phyloP scores from a whole-genome alignment of 2,797 vertebrate species.

The Eulemur albifrons region DNA sequence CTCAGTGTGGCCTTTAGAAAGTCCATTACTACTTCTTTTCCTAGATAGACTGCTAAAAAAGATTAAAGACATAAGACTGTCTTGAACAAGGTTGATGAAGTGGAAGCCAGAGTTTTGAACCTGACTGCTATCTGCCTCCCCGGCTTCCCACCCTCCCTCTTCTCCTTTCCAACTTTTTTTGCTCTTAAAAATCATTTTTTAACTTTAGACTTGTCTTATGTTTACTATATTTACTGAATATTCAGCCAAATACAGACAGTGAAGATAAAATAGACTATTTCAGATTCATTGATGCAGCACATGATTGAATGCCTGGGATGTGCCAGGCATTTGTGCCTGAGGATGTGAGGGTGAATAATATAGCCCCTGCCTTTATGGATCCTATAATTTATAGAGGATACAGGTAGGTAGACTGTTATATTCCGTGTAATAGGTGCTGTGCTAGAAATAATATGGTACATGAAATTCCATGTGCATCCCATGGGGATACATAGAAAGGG shows the following conservation, averaged over 20 bases:
- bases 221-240: constrained; percentile 29
- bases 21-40: constrained; percentile 7
- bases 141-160: neutral
- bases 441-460: neutral
- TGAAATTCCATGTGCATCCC: neutral
- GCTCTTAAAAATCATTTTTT: constrained; percentile 25
- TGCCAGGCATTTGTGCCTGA: neutral
- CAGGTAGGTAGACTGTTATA: neutral
- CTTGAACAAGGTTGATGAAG: constrained; percentile 4
- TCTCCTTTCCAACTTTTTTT: neutral
- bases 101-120: constrained; percentile 11
- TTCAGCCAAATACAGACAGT: neutral
- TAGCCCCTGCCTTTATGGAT: neutral
- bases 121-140: neutral
- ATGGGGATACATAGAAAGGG: neutral
- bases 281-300: neutral
- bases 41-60: neutral
- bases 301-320: neutral
- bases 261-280: constrained; percentile 1
- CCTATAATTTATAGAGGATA: neutral
- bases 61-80: neutral
- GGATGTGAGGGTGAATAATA: neutral
- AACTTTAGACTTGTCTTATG: neutral
- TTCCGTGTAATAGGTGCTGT: neutral
- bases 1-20: constrained; percentile 13